A percentile compares a stretch with the other conserved stretches of the same genome.
phyloP scores from a whole-genome alignment of 2,797 vertebrate species.

The Cirrhinus molitorella region DNA sequence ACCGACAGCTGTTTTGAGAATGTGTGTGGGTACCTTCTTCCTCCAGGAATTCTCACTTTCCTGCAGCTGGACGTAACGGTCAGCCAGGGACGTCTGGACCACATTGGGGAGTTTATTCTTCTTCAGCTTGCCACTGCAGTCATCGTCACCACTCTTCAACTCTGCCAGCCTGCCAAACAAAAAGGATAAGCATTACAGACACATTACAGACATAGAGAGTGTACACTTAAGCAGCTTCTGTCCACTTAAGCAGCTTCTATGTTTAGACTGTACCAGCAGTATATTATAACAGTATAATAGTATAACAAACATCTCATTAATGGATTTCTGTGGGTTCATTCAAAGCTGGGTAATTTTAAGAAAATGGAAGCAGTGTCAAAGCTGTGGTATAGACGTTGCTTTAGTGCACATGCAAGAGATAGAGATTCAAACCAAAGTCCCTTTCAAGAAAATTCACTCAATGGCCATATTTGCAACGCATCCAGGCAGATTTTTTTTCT shows the following conservation, averaged over 20 bases:
- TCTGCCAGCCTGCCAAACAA: conserved; percentile 69
- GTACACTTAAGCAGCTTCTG: not conserved
- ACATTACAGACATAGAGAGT: not conserved
- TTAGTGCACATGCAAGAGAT: not conserved
- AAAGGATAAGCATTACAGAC: not conserved
- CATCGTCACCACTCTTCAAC: conserved; percentile 64
- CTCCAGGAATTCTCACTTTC: conserved; percentile 79
- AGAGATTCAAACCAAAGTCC: not conserved
- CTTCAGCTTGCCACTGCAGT: conserved; percentile 64
- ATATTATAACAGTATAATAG: no score
- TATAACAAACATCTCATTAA: conserved; percentile 6
- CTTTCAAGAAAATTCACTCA: no score
- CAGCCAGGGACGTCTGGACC: conserved; percentile 72
- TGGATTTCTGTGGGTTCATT: not conserved
- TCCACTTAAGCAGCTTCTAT: not conserved
- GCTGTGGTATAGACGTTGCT: not conserved
- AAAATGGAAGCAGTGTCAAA: not conserved
- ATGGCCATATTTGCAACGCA: no score
- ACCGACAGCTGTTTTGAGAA: not conserved
- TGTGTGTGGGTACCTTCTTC: conserved; percentile 76
- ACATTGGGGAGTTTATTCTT: conserved; percentile 62
- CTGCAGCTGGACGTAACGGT: conserved; percentile 80
- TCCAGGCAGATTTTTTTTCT: no score
- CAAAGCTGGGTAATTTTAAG: not conserved
- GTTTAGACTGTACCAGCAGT: not conserved